Evolutionary conservation across 1,140 invertebrate species (phyloP).

Genomic region (Pristionchus pacificus): DNA sequence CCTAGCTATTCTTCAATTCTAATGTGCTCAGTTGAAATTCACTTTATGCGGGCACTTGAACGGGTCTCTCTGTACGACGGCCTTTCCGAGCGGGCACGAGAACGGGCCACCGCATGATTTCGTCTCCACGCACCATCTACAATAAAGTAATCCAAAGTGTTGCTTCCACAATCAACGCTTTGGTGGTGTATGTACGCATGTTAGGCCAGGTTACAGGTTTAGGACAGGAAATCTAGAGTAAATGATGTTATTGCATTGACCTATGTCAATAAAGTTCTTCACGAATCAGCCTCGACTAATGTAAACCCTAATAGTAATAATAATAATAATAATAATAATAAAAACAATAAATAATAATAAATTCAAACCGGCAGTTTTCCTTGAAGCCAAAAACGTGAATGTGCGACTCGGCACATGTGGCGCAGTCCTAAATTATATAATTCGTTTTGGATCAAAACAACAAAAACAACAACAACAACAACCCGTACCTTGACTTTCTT

Average conservation of each 20-base stretch:
- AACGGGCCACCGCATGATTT: constrained; percentile 51
- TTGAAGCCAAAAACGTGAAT: constrained; percentile 55
- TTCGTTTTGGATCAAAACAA: too few relatives aligned
- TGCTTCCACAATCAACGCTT: background rate
- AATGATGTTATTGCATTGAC: background rate
- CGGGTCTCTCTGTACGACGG: constrained; percentile 49
- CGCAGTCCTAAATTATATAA: constrained; percentile 28
- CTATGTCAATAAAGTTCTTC: background rate
- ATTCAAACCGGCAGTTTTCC: constrained; percentile 50
- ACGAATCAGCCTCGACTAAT: too few relatives aligned
- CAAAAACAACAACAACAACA: background rate
- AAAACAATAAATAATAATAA: background rate
- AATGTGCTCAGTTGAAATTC: too few relatives aligned
- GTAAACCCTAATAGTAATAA: too few relatives aligned
- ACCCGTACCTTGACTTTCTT: constrained; percentile 42
- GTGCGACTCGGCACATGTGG: constrained; percentile 48
- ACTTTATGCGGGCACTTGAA: constrained; percentile 52
- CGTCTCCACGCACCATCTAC: constrained; percentile 53
- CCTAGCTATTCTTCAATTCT: too few relatives aligned
- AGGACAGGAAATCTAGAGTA: background rate
- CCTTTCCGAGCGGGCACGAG: constrained; percentile 45
- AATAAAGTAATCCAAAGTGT: too few relatives aligned
- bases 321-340: too few relatives aligned
- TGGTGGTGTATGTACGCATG: background rate
- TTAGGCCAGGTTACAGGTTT: background rate